Evolutionary conservation across 2,888 invertebrate species (phyloP).

Genomic region (Lepidocyrtoides sp.): DNA sequence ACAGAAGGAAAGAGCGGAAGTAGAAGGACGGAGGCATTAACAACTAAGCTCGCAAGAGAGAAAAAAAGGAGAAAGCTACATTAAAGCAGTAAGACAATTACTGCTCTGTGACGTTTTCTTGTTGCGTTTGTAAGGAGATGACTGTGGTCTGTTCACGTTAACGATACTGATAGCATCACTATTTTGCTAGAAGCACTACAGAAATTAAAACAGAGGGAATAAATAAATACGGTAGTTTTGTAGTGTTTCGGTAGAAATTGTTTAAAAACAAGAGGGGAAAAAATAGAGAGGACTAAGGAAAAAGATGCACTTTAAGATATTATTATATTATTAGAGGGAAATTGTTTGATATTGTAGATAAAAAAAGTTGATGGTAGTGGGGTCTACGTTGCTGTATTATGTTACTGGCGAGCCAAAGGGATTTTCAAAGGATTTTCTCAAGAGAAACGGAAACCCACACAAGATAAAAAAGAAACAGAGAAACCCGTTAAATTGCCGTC

Average conservation of each 20-base stretch:
- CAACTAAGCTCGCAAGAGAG: constrained; percentile 40
- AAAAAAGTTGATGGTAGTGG: constrained; percentile 28
- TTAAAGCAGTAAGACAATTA: constrained; percentile 1
- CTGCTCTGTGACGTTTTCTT: background rate
- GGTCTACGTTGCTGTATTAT: background rate
- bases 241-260: background rate
- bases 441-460: constrained; percentile 31
- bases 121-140: background rate
- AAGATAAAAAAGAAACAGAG: constrained; percentile 18
- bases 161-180: background rate
- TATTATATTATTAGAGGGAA: constrained; percentile 17
- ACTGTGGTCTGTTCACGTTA: background rate
- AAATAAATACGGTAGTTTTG: constrained; percentile 23
- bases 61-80: background rate
- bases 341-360: constrained; percentile 34
- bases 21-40: constrained; percentile 41
- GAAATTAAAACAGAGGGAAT: constrained; percentile 6
- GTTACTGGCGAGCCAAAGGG: constrained; percentile 49
- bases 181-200: background rate
- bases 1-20: background rate
- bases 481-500: constrained; percentile 31
- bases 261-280: background rate
- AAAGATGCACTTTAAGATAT: constrained; percentile 45
- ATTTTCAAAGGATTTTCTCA: constrained; percentile 62
- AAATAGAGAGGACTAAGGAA: background rate